These are phyloP conservation scores for Crotalus helleri DNA, from an alignment of 2,113 vertebrate genomes.

Conservation along the genomic window DNA sequence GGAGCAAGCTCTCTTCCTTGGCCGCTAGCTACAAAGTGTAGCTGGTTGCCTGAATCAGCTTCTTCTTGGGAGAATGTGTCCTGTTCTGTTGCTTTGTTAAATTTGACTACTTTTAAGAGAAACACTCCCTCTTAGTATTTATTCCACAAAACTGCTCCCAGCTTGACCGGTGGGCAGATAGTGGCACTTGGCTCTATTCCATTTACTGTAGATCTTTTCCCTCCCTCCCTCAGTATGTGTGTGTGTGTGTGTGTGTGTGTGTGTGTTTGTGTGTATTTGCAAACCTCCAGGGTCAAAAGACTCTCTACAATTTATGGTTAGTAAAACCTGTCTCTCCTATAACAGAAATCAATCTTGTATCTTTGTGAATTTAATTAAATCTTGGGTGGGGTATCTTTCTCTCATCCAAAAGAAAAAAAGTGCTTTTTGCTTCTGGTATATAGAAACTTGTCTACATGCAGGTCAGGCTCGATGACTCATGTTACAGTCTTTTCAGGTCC, in stretches of 20 bases:
- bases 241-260: no score
- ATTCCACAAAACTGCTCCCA: not conserved
- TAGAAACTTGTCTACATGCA: not conserved
- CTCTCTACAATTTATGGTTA: not conserved
- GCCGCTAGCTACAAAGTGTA: not conserved
- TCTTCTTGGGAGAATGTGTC: not conserved
- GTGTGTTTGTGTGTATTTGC: not conserved
- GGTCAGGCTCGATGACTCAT: not conserved
- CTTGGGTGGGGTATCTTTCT: not conserved
- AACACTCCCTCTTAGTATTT: not conserved
- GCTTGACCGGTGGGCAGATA: not conserved
- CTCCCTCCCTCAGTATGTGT: no score
- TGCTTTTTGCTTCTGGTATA: not conserved
- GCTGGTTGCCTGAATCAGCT: not conserved
- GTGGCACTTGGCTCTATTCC: not conserved
- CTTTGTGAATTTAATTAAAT: not conserved
- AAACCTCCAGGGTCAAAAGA: not conserved
- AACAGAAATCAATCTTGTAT: not conserved
- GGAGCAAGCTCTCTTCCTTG: not conserved
- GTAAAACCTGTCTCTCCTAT: not conserved
- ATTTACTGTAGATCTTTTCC: not conserved
- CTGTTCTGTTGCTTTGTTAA: not conserved
- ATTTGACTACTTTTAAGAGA: not conserved
- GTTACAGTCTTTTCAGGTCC: not conserved
- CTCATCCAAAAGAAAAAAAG: not conserved